Percentiles rank a stretch among this genome's conserved stretches.
phyloP scores from a whole-genome alignment of 2,113 vertebrate genomes.

The Phyllopteryx taeniolatus region DNA sequence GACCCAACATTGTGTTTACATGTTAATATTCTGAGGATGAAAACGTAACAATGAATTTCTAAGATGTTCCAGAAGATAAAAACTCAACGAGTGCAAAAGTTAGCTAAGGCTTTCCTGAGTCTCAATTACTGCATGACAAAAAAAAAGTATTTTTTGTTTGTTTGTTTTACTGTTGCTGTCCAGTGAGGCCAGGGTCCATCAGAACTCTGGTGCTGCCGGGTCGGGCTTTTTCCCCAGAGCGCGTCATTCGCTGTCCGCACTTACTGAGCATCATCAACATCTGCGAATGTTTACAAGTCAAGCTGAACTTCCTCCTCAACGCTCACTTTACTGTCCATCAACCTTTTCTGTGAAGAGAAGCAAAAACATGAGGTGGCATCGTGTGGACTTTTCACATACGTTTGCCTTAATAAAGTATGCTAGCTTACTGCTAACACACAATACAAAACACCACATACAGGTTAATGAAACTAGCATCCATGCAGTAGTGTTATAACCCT shows the following conservation, averaged over 20 bases:
- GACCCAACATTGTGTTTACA: not conserved
- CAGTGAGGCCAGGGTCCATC: constrained; percentile 72
- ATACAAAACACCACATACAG: no score
- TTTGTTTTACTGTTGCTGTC: constrained; percentile 20
- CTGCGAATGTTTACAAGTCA: not conserved
- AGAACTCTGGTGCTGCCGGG: constrained; percentile 69
- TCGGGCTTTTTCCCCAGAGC: constrained; percentile 76
- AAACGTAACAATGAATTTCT: not conserved
- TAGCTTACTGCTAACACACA: not conserved
- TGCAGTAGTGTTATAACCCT: no score
- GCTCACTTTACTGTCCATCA: constrained; percentile 75
- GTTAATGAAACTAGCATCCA: no score
- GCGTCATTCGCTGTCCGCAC: constrained; percentile 78
- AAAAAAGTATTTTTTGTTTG: not conserved
- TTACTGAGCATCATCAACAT: constrained; percentile 31
- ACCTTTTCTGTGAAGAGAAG: constrained; percentile 67
- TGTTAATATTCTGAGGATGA: not conserved
- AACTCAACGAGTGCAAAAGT: not conserved
- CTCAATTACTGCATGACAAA: constrained; percentile 26
- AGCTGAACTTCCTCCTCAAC: not conserved
- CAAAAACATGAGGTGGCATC: accelerated
- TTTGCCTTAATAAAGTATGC: not conserved
- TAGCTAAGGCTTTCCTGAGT: not conserved
- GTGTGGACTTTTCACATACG: not conserved
- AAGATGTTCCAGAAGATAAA: not conserved